Evolutionary conservation across 23 tunicate species (phyloP), one percentile per base, ranked within the genome.

Genomic region (Styela clava): DNA sequence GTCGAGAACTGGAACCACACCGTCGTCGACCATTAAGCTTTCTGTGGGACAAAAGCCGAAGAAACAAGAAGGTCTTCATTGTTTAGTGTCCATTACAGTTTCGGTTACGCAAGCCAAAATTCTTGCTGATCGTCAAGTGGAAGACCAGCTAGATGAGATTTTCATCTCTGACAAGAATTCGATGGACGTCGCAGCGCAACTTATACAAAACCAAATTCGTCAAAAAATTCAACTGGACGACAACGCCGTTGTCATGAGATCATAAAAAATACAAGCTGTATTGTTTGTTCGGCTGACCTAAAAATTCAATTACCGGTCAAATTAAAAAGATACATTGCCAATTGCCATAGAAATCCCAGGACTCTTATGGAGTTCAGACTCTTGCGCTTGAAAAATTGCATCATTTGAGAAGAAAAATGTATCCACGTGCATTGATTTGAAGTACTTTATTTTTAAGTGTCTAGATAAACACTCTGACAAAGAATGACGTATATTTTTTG

Each of bases 141-240:
- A 83, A 68, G 79, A 74, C 63, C 34, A 34, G 68, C 18, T 69
- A n/a, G 33, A 72, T 21, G 87, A 90, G 9, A 64, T 90, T n/a
- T 85, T 82, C 64, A 90, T 90, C 2, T 90, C 96, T 22, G 79
- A 82, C 23, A 65, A 81, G 19, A 84, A 62, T 33, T 90, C 96
- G 16, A 82, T 78, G 68, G 96, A 90, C 79, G 28, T 3, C 7
- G 96, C 89, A 52, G 96, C 96, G 1, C 81, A 76, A 29, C 81
- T 33, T 23, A 36, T 33, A 16, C n/a, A 52, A 76, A 56, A 76
- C 26, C 62, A 76, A 24, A 44, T 76, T 23, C 64, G 37, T 21
- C 31, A 52, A 24, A 51, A 56, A 44, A 76, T 76, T 27, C 81
- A 76, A 23, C 26, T 76, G 62, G 81, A 76, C 31, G 81, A 44